Conservation (phyloP, 2,797 vertebrate genomes). For the Rhinophrynus dorsalis region DNA sequence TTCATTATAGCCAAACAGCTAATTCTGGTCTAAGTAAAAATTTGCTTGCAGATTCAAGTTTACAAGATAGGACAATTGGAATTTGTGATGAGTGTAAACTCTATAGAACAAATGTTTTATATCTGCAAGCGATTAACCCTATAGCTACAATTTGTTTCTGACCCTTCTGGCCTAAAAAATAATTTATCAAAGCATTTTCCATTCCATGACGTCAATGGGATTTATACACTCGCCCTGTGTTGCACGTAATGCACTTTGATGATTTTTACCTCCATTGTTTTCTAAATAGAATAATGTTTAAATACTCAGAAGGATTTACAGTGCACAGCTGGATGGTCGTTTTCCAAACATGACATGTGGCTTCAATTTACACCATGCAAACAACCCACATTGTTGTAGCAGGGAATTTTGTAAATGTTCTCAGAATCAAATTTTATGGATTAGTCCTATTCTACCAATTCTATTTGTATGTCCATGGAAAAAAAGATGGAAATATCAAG, state of each 20-base stretch:
- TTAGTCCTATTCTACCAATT: no score
- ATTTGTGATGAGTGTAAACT: not conserved
- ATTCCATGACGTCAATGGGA: constrained; percentile 14
- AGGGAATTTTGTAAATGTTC: constrained; percentile 9
- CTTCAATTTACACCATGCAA: constrained; percentile 19
- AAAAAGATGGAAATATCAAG: no score
- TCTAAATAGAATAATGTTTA: constrained; percentile 21
- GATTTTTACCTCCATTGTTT: not conserved
- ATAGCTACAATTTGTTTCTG: not conserved
- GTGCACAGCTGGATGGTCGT: constrained; percentile 9
- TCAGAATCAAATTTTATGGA: constrained; percentile 14
- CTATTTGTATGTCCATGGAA: no score
- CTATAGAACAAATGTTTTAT: not conserved
- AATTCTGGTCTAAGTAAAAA: no score
- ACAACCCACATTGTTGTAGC: constrained; percentile 4
- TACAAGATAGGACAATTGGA: not conserved
- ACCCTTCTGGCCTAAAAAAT: not conserved
- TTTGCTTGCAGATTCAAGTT: not conserved
- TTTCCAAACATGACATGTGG: constrained; percentile 20
- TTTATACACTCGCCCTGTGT: not conserved
- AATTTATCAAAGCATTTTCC: not conserved
- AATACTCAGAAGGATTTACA: constrained; percentile 16
- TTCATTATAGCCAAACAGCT: no score
- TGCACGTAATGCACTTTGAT: constrained; percentile 13
- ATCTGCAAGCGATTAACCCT: not conserved